Base-by-base conservation (phyloP, 2,797 vertebrate genomes). In the Lacerta agilis region DNA sequence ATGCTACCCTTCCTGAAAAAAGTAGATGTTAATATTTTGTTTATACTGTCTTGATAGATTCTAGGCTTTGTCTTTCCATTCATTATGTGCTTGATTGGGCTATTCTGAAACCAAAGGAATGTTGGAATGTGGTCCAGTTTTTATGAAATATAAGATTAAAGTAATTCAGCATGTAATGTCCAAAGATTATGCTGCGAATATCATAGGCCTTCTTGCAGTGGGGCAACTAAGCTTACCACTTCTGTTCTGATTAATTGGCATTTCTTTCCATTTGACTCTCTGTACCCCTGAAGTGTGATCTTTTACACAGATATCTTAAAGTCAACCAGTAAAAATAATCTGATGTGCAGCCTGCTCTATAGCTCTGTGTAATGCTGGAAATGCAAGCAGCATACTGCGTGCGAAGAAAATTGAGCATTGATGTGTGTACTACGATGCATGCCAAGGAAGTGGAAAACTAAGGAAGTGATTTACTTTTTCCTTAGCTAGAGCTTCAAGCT, bases 351-450 rank as follows among this genome's bases (percentile, higher is more conserved):
- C 93, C 91, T 95, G 1, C 73, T 6, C 4, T 0, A 1, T 86
- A 87, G 78, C 91, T 45, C 20, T 41, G 36, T 73, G 45, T 87
- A 89, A 87, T 87, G 61, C 75, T 90, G 71, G 84, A 93, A 93
- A 84, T 89, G 87, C 91, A 90, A 23, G 8, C 43, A 92, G 90
- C 88, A 17, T 88, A 79, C 78, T 69, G 33, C 82, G 41, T 86
- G 82, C 80, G 81, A 95, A 94, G 95, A 93, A 93, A 95, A 92
- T 64, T 71, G 2, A 86, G 93, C 94, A 93, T 94, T 95, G 92
- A 93, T 90, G 87, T 67, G 2, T 64, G 85, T 91, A 33, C 93
- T 94, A 89, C 94, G 93, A 92, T 45, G 8, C 79, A 45, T 89
- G 95, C 95, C 77, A 1, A 95, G 92, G 91, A 91, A 88, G 83